These are phyloP conservation scores for Craseonycteris thonglongyai DNA, from an alignment of 2,113 vertebrate species.

Conservation along the genomic window DNA sequence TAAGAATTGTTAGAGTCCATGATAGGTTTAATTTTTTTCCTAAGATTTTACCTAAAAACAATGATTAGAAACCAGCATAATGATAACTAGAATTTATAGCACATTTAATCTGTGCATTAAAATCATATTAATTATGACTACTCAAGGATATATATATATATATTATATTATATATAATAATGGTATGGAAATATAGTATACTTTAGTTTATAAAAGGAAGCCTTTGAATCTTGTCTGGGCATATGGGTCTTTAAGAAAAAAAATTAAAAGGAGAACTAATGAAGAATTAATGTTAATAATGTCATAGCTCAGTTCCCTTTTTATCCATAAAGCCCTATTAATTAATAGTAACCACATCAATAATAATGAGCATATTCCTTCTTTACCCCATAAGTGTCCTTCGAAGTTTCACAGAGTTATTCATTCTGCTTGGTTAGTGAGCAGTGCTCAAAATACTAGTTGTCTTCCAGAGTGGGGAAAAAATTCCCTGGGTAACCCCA, in stretches of 20 bases:
- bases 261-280: not conserved
- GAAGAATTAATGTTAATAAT: not conserved
- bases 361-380: not conserved
- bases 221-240: not conserved
- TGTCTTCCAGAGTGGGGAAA: not conserved
- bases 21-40: not conserved
- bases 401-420: not conserved
- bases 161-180: not conserved
- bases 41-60: not conserved
- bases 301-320: not conserved
- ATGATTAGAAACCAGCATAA: not conserved
- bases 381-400: not conserved
- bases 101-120: conserved; percentile 42
- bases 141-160: not conserved
- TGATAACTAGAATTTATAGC: conserved; percentile 33
- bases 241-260: not conserved
- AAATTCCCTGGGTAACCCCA: not conserved
- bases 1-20: not conserved
- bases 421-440: not conserved
- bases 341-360: not conserved
- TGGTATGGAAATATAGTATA: not conserved
- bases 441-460: not conserved
- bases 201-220: not conserved
- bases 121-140: conserved; percentile 20
- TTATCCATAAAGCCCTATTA: not conserved